These are phyloP conservation scores for Yoshiicerus persimilis DNA, from an alignment of 1,140 invertebrate genomes.

Conservation along the genomic window DNA sequence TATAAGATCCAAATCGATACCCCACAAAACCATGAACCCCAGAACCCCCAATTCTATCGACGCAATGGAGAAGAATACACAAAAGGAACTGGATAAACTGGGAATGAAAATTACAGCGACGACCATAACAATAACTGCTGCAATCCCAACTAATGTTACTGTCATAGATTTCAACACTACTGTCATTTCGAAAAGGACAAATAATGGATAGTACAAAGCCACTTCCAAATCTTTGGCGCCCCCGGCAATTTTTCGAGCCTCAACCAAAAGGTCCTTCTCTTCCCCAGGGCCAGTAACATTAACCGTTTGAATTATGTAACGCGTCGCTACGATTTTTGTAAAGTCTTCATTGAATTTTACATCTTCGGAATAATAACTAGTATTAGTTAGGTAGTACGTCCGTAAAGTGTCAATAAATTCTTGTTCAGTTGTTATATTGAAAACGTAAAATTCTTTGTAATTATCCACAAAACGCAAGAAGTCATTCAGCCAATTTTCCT, in stretches of 20 bases:
- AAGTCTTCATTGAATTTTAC: constrained; percentile 77
- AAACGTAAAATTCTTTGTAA: constrained; percentile 71
- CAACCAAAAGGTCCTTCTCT: constrained; percentile 68
- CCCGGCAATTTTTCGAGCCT: constrained; percentile 66
- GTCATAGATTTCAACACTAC: constrained; percentile 89
- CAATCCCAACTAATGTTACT: constrained; percentile 87
- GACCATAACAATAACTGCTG: constrained; percentile 90
- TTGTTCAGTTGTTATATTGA: constrained; percentile 69
- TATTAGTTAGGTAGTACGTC: constrained; percentile 73
- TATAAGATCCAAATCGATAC: constrained; percentile 73
- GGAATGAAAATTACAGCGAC: constrained; percentile 96
- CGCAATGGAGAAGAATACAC: constrained; percentile 92
- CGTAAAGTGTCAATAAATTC: constrained; percentile 73
- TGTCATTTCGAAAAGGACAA: constrained; percentile 91
- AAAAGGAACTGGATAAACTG: constrained; percentile 85
- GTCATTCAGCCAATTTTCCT: constrained; percentile 85
- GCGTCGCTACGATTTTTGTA: constrained; percentile 73
- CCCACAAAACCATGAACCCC: constrained; percentile 91
- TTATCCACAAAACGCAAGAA: constrained; percentile 75
- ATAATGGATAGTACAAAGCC: constrained; percentile 92
- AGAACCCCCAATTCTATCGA: constrained; percentile 93
- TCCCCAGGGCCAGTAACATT: constrained; percentile 79
- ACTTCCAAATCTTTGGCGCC: constrained; percentile 53
- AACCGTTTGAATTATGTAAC: constrained; percentile 87
- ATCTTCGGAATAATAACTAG: constrained; percentile 71